Evolutionary conservation across 1,140 invertebrate genomes (phyloP).

Genomic region (Drosophila triauraria): DNA sequence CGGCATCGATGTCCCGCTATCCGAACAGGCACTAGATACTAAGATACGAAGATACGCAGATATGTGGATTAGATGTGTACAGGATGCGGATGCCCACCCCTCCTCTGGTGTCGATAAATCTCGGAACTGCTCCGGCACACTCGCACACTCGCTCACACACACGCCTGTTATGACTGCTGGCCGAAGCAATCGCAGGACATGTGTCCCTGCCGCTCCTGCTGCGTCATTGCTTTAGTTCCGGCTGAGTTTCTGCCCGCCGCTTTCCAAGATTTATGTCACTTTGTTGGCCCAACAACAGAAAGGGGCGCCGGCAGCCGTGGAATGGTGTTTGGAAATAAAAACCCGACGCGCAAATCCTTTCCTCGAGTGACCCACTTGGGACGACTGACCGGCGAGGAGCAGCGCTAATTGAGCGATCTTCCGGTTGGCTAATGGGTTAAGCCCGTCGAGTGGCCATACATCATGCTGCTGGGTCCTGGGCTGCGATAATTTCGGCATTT

Average conservation of each 20-base stretch:
- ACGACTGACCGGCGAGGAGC: conserved; percentile 60
- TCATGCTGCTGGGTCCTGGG: conserved; percentile 36
- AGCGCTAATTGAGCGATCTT: conserved; percentile 80
- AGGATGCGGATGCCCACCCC: conserved; percentile 49
- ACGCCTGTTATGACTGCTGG: conserved; percentile 65
- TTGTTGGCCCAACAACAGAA: conserved; percentile 69
- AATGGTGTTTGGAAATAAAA: conserved; percentile 19
- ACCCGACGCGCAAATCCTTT: conserved; percentile 53
- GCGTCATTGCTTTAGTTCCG: conserved; percentile 80
- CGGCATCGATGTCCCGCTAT: conserved; percentile 67
- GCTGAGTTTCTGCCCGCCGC: conserved; percentile 58
- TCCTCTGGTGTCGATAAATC: conserved; percentile 60
- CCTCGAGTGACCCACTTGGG: conserved; percentile 77
- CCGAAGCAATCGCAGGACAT: conserved; percentile 53
- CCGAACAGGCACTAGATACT: conserved; percentile 55
- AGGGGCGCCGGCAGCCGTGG: neutral
- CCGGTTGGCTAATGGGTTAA: conserved; percentile 81
- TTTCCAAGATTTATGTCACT: conserved; percentile 77
- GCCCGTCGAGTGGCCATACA: conserved; percentile 61
- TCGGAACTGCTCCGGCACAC: conserved; percentile 48
- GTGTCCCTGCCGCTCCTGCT: conserved; percentile 66
- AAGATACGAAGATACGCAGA: conserved; percentile 53
- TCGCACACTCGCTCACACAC: conserved; percentile 39
- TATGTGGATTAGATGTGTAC: conserved; percentile 10
- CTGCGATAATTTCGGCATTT: conserved; percentile 76